These are phyloP conservation scores for Hirtodrosophila duncani DNA, from an alignment of 2,888 invertebrate species.

Conservation along the genomic window DNA sequence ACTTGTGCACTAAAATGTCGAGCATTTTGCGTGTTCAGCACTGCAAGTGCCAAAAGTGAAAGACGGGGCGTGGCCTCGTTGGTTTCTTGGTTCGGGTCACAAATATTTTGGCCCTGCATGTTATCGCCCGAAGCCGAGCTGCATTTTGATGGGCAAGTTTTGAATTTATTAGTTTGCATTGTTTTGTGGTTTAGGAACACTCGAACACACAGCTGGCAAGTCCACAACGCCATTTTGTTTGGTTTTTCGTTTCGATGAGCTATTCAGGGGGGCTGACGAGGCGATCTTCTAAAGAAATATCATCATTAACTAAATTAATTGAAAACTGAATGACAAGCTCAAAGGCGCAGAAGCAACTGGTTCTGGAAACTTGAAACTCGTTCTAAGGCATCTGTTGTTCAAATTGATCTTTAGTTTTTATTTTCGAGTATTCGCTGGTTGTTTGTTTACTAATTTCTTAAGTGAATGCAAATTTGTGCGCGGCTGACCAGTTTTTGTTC, in stretches of 20 bases:
- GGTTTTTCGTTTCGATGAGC: conserved; percentile 3
- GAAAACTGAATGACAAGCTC: conserved; percentile 48
- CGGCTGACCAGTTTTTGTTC: conserved; percentile 25
- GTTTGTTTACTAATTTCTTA: conserved; percentile 47
- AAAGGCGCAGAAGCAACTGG: conserved; percentile 63
- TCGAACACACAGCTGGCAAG: no score
- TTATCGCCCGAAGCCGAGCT: no score
- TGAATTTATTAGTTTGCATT: conserved; percentile 15
- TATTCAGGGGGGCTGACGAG: not conserved
- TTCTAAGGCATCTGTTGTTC: conserved; percentile 29
- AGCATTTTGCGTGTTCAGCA: conserved; percentile 22
- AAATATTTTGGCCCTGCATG: no score
- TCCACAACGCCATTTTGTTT: conserved; percentile 27
- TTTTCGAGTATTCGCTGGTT: conserved; percentile 9
- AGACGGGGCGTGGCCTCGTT: no score
- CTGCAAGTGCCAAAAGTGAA: no score
- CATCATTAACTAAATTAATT: conserved; percentile 44
- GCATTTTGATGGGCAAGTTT: conserved; percentile 42
- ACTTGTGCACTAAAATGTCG: conserved; percentile 11
- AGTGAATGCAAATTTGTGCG: conserved; percentile 54
- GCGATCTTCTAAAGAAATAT: conserved; percentile 19
- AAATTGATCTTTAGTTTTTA: conserved; percentile 48
- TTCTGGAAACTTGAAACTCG: conserved; percentile 42
- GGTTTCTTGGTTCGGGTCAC: no score
- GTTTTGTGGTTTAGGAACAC: conserved; percentile 12